Evolutionary conservation across 2,113 vertebrate genomes (phyloP).

Genomic region (Leptosomus discolor): DNA sequence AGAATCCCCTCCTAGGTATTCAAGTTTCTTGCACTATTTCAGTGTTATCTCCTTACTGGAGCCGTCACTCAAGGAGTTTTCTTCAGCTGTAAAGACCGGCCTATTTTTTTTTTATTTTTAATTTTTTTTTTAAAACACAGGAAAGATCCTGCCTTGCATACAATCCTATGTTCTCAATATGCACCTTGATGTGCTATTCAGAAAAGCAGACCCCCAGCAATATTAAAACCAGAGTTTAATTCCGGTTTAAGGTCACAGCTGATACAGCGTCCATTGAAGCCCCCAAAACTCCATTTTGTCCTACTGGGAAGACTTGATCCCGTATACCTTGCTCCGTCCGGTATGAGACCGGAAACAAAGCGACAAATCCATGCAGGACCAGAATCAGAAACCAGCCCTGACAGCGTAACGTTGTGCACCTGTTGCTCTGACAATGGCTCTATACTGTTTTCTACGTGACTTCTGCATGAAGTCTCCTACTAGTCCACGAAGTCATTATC

Average conservation of each 20-base stretch:
- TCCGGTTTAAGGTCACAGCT: neutral
- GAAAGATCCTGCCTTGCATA: neutral
- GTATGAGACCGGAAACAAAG: neutral
- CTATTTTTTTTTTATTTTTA: neutral
- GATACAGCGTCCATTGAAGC: neutral
- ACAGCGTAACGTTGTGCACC: rapidly evolving
- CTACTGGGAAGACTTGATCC: neutral
- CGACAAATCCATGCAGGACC: neutral
- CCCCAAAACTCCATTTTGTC: neutral
- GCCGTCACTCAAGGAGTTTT: neutral
- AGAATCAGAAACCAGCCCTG: neutral
- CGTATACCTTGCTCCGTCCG: neutral
- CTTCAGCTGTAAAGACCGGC: neutral
- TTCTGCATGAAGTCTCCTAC: neutral
- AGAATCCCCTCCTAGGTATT: neutral
- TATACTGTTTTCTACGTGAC: neutral
- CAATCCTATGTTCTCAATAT: neutral
- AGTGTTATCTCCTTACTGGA: neutral
- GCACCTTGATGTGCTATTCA: neutral
- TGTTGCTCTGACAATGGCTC: neutral
- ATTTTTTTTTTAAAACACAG: neutral
- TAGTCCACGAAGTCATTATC: neutral
- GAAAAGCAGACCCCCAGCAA: neutral
- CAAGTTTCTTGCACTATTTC: neutral
- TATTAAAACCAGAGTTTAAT: neutral